Conservation (phyloP, 2,888 invertebrate species). For the Gibbula magus region DNA sequence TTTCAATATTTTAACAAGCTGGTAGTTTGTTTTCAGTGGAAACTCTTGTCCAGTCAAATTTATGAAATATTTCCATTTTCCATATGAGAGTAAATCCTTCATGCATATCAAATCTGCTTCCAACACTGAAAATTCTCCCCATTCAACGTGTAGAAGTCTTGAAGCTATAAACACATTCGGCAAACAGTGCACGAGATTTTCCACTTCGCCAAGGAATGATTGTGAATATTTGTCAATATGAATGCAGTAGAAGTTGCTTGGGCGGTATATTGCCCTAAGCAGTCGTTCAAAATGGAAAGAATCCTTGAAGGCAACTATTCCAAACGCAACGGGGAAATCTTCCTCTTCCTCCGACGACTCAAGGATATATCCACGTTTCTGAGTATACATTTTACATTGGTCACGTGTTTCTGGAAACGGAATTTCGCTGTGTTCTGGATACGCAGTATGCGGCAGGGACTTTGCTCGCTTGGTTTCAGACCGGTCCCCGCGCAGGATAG, state of each 20-base stretch:
- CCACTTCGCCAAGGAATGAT: not conserved
- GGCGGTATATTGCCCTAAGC: conserved; percentile 14
- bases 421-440: no score
- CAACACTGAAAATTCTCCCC: conserved; percentile 21
- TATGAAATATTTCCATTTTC: not conserved
- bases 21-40: not conserved
- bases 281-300: not conserved
- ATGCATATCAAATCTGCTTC: conserved; percentile 23
- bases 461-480: not conserved
- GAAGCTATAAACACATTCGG: not conserved
- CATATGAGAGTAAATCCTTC: not conserved
- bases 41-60: not conserved
- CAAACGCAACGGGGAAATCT: not conserved
- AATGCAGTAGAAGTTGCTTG: conserved; percentile 16
- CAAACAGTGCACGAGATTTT: not conserved
- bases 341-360: not conserved
- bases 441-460: not conserved
- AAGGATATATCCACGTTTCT: not conserved
- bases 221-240: not conserved
- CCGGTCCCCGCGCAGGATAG: not conserved
- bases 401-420: no score
- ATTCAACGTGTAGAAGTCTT: not conserved
- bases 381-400: no score
- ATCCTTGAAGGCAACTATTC: not conserved
- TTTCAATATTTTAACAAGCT: not conserved